Evolutionary conservation across 1,140 invertebrate genomes (phyloP).

Genomic region (Caenorhabditis inopinata): DNA sequence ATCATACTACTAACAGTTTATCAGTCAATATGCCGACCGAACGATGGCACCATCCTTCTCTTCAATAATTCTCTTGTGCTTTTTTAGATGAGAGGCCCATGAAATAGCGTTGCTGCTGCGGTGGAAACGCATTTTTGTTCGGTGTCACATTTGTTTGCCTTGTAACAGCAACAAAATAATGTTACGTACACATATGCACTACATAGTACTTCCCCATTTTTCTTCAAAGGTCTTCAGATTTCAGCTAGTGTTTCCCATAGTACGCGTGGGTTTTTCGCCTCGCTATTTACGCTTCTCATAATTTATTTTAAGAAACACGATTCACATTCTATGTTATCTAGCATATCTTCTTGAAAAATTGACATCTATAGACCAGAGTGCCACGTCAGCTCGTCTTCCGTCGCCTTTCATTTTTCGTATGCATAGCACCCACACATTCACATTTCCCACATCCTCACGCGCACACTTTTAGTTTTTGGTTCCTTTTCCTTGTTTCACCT

Average conservation of each 20-base stretch:
- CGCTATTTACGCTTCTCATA: too few species aligned
- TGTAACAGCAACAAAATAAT: neutral
- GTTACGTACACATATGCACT: neutral
- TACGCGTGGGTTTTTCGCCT: too few species aligned
- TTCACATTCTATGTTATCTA: too few species aligned
- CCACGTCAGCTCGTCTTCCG: neutral
- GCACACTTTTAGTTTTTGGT: neutral
- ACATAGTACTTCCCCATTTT: neutral
- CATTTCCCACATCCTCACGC: neutral
- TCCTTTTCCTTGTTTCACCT: neutral
- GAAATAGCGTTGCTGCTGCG: too few species aligned
- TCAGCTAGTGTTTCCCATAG: neutral
- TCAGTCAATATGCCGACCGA: neutral
- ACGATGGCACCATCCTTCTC: neutral
- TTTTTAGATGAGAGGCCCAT: neutral
- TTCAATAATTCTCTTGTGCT: neutral
- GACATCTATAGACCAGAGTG: neutral
- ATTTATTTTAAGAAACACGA: too few species aligned
- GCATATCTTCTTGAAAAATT: neutral
- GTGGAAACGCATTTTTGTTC: neutral
- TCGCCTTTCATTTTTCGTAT: neutral
- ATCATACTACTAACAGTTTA: constrained; percentile 29
- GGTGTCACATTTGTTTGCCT: neutral
- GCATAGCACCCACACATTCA: constrained; percentile 17
- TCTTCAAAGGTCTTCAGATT: neutral